Conservation (phyloP, 2,888 invertebrate genomes). For the Pachymerium ferrugineum region DNA sequence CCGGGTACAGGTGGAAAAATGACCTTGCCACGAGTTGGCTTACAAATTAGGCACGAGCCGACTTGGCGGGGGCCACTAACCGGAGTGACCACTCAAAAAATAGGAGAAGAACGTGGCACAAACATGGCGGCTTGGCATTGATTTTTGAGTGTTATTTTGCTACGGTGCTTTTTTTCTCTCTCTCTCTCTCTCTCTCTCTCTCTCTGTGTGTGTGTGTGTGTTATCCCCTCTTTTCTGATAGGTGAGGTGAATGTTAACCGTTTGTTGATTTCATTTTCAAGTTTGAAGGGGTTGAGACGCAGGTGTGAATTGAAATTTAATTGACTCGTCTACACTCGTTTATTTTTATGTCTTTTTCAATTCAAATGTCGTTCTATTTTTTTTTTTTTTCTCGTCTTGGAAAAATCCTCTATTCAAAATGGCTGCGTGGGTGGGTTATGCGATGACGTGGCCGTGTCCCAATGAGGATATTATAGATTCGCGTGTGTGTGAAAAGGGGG, state of each 20-base stretch:
- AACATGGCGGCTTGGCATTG: slow-evolving; percentile 9
- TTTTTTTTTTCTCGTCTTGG: not conserved
- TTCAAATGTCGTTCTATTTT: not conserved
- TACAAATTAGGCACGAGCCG: not conserved
- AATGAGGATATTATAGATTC: slow-evolving; percentile 13
- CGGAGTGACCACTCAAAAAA: slow-evolving; percentile 12
- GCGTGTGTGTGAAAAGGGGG: slow-evolving; percentile 16
- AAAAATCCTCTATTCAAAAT: not conserved
- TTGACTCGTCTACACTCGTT: not conserved
- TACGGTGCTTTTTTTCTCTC: not conserved
- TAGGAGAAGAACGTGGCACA: not conserved
- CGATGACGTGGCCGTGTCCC: slow-evolving; percentile 13
- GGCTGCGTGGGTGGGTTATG: slow-evolving; percentile 8
- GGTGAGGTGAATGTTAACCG: slow-evolving; percentile 24
- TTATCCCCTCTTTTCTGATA: too few species aligned
- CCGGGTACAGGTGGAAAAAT: not conserved
- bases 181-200: not conserved
- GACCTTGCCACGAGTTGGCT: slow-evolving; percentile 7
- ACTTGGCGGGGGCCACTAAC: slow-evolving; percentile 10
- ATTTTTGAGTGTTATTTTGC: not conserved
- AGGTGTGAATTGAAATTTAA: slow-evolving; percentile 24
- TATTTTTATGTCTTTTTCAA: slow-evolving; percentile 9
- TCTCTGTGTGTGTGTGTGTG: too few species aligned
- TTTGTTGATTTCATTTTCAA: slow-evolving; percentile 11
- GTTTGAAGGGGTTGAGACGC: slow-evolving; percentile 9